Evolutionary conservation across 2,113 vertebrate genomes (phyloP), one percentile per base, ranked within the genome.

Genomic region (Arizona elegans): DNA sequence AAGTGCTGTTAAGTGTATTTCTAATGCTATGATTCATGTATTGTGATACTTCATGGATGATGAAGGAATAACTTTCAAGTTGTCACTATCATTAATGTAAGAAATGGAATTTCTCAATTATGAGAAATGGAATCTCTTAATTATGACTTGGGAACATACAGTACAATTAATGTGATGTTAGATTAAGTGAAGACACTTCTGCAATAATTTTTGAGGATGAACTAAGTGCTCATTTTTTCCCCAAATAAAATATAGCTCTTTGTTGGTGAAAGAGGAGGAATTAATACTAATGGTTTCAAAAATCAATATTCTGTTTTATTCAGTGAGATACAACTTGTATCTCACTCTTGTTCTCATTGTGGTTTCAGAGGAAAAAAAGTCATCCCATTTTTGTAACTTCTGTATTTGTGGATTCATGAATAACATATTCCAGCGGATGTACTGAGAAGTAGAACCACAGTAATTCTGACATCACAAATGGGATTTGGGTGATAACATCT

Each of bases 251-350:
- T 17, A 43, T 90, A 52, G 29, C 4, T 70, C 3, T 21, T 75
- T 1, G 19, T 0, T 19, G 90, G n/a, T 87, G 5, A 29, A 10
- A 9, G 19, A 87, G 43, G 90, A 89, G 89, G 50, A 12, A 59
- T 56, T 53, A 86, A 5, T 19, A 26, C 50, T 54, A 59, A 50
- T 89, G 92, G 91, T 94, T 92, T 90, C 65, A 86, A 87, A 90
- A 90, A 59, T 19, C 92, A 70, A 56, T 26, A 86, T 53, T 15
- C 47, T 75, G 0, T 43, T 92, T 90, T 92, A 19, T 9, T 81
- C 54, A 19, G 9, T 29, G 91, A 94, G 87, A 21, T 92, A 86
- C 86, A 93, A 58, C 2, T 91, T 92, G 88, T 81, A 21, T 47
- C 11, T 52, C 93, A 87, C 9, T 13, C 15, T 56, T 15, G 5